phyloP scores from a whole-genome alignment of 2,888 invertebrate species.

The Caenorhabditis drosophilae region DNA sequence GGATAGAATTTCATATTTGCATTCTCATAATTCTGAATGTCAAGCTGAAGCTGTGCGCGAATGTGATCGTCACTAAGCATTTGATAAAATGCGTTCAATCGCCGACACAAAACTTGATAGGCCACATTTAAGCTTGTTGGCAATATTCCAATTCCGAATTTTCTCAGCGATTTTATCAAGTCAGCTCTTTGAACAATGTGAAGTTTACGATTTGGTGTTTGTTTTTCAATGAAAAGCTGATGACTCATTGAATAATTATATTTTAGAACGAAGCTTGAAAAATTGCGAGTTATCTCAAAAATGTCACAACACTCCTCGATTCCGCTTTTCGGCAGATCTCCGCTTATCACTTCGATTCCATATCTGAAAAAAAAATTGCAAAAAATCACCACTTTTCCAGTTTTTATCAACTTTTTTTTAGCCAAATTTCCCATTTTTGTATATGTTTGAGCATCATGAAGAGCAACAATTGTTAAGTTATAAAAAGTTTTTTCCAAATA shows the following conservation, averaged over 20 bases:
- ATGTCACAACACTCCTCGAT: slow-evolving; percentile 95
- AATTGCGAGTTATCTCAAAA: slow-evolving; percentile 93
- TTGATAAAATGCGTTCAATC: slow-evolving; percentile 91
- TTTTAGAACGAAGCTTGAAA: slow-evolving; percentile 89
- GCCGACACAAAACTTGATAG: slow-evolving; percentile 85
- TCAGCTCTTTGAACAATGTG: slow-evolving; percentile 94
- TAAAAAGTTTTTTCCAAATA: slow-evolving; percentile 94
- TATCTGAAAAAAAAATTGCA: slow-evolving; percentile 27
- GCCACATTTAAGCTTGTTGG: slow-evolving; percentile 71
- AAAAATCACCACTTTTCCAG: too few species aligned
- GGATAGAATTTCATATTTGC: slow-evolving; percentile 72
- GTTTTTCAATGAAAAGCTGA: slow-evolving; percentile 85
- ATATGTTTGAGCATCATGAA: slow-evolving; percentile 97
- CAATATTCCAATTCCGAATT: slow-evolving; percentile 46
- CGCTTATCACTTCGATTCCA: slow-evolving; percentile 75
- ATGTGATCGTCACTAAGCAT: slow-evolving; percentile 97
- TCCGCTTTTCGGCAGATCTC: slow-evolving; percentile 92
- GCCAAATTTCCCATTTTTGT: slow-evolving; percentile 94
- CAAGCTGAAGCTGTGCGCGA: slow-evolving; percentile 86
- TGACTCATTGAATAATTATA: slow-evolving; percentile 85
- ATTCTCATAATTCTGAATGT: slow-evolving; percentile 76
- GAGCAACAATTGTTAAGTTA: slow-evolving; percentile 92
- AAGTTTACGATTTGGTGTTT: slow-evolving; percentile 88
- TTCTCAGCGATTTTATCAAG: slow-evolving; percentile 86
- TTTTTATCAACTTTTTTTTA: slow-evolving; percentile 67